Conservation (phyloP, 2,797 vertebrate genomes). For the Alca torda region DNA sequence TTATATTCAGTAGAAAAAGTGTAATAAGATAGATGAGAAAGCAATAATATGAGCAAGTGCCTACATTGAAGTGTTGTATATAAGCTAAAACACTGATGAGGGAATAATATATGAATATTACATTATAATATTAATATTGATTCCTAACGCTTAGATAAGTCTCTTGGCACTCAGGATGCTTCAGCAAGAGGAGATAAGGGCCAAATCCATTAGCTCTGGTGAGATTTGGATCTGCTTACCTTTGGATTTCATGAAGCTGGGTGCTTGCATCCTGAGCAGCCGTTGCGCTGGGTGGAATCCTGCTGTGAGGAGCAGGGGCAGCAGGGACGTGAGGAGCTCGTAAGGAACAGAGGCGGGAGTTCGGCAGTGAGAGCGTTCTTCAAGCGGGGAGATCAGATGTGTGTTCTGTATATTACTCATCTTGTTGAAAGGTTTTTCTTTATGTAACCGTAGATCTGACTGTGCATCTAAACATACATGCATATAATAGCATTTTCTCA, state of each 20-base stretch:
- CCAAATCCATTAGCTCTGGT: slow-evolving; percentile 51
- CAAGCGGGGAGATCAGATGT: background rate
- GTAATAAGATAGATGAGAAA: background rate
- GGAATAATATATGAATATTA: slow-evolving; percentile 38
- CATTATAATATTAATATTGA: slow-evolving; percentile 47
- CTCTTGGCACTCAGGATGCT: slow-evolving; percentile 20
- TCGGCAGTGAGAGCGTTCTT: background rate
- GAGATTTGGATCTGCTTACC: slow-evolving; percentile 60
- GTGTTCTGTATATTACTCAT: background rate
- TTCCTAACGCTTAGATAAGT: slow-evolving; percentile 47
- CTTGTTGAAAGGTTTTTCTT: slow-evolving; percentile 31
- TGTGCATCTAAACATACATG: background rate
- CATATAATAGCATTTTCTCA: background rate
- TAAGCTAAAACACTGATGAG: slow-evolving; percentile 20
- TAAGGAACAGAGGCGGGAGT: background rate
- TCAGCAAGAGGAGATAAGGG: slow-evolving; percentile 45
- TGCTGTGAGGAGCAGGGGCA: background rate
- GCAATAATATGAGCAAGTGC: background rate
- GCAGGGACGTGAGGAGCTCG: accelerated
- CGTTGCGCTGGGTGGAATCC: background rate
- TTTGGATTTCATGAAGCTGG: slow-evolving; percentile 32
- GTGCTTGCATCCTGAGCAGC: background rate
- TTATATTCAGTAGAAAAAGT: background rate
- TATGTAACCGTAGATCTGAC: background rate
- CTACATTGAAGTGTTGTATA: background rate